Conservation (phyloP, 1,140 invertebrate genomes). For the Panagrolaimus sp. region DNA sequence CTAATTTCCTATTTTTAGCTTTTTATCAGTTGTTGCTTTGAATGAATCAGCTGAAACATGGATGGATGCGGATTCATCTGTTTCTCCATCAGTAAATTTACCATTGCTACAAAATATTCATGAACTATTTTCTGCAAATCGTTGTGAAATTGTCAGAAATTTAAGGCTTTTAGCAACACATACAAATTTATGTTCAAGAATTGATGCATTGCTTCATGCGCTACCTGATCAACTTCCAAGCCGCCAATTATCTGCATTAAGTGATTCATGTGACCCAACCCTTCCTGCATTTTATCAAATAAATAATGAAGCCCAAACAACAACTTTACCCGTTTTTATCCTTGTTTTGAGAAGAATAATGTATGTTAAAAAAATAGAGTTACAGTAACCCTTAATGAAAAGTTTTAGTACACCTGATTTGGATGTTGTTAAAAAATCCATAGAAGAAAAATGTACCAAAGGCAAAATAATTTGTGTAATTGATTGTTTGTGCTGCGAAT, state of each 20-base stretch:
- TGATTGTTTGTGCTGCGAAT: slow-evolving; percentile 23
- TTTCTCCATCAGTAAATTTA: slow-evolving; percentile 20
- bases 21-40: slow-evolving; percentile 22
- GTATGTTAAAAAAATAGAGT: background rate
- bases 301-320: slow-evolving; percentile 9
- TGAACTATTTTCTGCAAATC: slow-evolving; percentile 25
- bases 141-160: slow-evolving; percentile 20
- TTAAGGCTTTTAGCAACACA: slow-evolving; percentile 18
- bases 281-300: slow-evolving; percentile 13
- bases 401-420: slow-evolving; percentile 18
- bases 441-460: slow-evolving; percentile 20
- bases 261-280: slow-evolving; percentile 10
- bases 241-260: background rate
- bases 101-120: slow-evolving; percentile 26
- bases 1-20: slow-evolving; percentile 14
- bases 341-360: slow-evolving; percentile 19
- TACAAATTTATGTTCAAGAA: slow-evolving; percentile 24
- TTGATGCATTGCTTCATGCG: slow-evolving; percentile 22
- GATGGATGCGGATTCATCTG: slow-evolving; percentile 17
- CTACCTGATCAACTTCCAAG: slow-evolving; percentile 16
- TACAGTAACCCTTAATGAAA: background rate
- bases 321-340: slow-evolving; percentile 12
- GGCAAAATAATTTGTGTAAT: slow-evolving; percentile 22
- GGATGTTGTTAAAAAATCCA: slow-evolving; percentile 18
- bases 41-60: slow-evolving; percentile 21